Evolutionary conservation across 2,113 vertebrate genomes (phyloP).

Genomic region (Callospermophilus lateralis): DNA sequence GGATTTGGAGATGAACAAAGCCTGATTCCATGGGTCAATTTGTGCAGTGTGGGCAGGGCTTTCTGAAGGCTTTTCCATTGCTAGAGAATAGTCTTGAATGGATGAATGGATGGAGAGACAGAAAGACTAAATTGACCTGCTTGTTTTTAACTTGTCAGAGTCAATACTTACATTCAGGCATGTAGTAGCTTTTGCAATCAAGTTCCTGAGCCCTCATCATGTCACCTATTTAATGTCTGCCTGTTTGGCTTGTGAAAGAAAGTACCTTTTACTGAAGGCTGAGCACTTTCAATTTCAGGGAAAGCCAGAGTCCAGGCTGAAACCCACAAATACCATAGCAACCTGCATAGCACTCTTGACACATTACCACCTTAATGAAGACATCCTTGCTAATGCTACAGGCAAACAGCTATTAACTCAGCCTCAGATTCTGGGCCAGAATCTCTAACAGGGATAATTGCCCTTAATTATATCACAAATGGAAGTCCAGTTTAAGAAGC

Average conservation of each 20-base stretch:
- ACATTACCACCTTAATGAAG: slow-evolving; percentile 67
- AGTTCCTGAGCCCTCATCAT: background rate
- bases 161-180: background rate
- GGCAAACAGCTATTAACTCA: slow-evolving; percentile 74
- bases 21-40: background rate
- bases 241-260: slow-evolving; percentile 28
- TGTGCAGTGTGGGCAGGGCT: background rate
- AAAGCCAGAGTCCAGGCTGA: slow-evolving; percentile 40
- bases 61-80: background rate
- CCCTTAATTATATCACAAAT: slow-evolving; percentile 62
- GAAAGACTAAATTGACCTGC: background rate
- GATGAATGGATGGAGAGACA: background rate
- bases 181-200: background rate
- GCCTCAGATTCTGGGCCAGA: slow-evolving; percentile 40
- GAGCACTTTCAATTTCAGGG: slow-evolving; percentile 27
- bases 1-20: background rate
- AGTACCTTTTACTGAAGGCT: slow-evolving; percentile 46
- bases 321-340: slow-evolving; percentile 62
- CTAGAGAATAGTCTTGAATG: background rate
- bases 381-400: slow-evolving; percentile 55
- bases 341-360: slow-evolving; percentile 11
- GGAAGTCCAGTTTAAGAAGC: background rate
- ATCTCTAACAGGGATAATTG: slow-evolving; percentile 20
- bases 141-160: background rate
- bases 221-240: background rate